A percentile compares a stretch with the other conserved stretches of the same genome.
Conservation (phyloP, 1,140 invertebrate species). For the Druon quercuslanigerum region DNA sequence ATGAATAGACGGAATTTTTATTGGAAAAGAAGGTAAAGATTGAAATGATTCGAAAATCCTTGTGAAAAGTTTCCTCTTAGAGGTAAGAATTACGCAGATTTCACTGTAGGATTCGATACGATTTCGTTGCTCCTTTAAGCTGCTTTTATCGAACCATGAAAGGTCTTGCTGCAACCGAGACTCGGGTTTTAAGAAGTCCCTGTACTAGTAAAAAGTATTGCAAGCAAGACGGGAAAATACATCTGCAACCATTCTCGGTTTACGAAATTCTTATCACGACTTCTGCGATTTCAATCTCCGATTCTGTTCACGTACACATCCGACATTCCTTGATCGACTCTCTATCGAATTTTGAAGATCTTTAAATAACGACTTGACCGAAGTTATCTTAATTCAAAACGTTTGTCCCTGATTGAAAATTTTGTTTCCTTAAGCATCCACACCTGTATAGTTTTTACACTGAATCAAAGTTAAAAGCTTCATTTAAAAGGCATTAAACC, state of each 20-base stretch:
- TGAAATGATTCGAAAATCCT: background rate
- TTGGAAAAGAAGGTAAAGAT: background rate
- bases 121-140: conserved; percentile 26
- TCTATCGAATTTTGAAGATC: background rate
- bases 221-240: conserved; percentile 16
- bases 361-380: background rate
- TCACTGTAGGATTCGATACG: conserved; percentile 1
- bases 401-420: too few species aligned
- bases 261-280: conserved; percentile 23
- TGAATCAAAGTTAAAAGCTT: too few species aligned
- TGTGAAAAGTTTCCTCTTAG: background rate
- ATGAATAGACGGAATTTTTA: background rate
- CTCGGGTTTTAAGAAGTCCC: conserved; percentile 10
- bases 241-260: background rate
- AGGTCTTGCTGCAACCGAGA: background rate
- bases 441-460: too few species aligned
- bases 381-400: too few species aligned
- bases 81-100: conserved; percentile 12
- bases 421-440: too few species aligned
- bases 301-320: conserved; percentile 21
- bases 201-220: conserved; percentile 5
- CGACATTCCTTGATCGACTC: background rate
- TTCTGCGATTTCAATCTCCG: conserved; percentile 12
- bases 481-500: too few species aligned
- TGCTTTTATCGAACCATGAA: conserved; percentile 27